phyloP scores from a whole-genome alignment of 2,113 vertebrate species.

The Perca fluviatilis region DNA sequence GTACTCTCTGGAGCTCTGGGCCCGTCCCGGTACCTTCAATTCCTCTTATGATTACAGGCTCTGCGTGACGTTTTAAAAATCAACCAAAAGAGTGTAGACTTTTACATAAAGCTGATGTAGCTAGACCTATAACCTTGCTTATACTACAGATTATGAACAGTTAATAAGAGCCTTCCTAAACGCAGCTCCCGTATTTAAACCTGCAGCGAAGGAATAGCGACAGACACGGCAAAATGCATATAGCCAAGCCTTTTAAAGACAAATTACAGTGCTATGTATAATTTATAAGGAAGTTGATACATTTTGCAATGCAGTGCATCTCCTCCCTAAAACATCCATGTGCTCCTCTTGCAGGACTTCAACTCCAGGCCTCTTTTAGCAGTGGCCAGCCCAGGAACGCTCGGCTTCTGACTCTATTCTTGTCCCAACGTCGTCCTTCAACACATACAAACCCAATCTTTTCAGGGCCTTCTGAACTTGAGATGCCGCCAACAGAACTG shows the following conservation, averaged over 20 bases:
- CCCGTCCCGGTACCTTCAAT: constrained; percentile 17
- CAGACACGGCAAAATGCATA: constrained; percentile 81
- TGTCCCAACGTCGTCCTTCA: constrained; percentile 31
- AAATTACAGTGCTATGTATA: constrained; percentile 86
- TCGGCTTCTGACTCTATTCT: constrained; percentile 35
- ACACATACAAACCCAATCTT: constrained; percentile 29
- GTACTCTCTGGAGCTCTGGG: constrained; percentile 35
- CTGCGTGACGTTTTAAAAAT: constrained; percentile 30
- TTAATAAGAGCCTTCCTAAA: constrained; percentile 73
- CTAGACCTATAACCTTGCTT: constrained; percentile 76
- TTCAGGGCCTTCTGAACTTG: constrained; percentile 28
- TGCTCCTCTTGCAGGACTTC: constrained; percentile 59
- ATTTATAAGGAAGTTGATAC: constrained; percentile 83
- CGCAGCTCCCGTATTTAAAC: constrained; percentile 72
- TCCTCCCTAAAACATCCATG: constrained; percentile 65
- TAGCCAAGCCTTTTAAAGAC: constrained; percentile 84
- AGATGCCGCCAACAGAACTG: constrained; percentile 34
- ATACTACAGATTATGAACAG: constrained; percentile 81
- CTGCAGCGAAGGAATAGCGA: constrained; percentile 77
- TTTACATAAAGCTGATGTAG: constrained; percentile 67
- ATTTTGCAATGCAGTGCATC: constrained; percentile 81
- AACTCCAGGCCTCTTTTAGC: constrained; percentile 44
- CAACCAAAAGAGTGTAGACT: constrained; percentile 48
- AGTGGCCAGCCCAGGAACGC: constrained; percentile 54
- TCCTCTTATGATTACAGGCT: constrained; percentile 46